Evolutionary conservation across 2,888 invertebrate species (phyloP).

Genomic region (Leptura quadrifasciata): DNA sequence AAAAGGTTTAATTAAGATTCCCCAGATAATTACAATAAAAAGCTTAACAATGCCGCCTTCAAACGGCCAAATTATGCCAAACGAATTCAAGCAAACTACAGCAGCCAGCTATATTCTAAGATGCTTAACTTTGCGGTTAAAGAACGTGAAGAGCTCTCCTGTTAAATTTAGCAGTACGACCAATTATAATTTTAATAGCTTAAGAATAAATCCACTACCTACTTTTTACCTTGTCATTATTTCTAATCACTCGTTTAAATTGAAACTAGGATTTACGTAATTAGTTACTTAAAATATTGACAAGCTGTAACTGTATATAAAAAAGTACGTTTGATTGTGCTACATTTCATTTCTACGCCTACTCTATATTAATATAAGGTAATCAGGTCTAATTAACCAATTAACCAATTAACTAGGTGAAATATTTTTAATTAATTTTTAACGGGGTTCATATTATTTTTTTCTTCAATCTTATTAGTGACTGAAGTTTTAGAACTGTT

Average conservation of each 20-base stretch:
- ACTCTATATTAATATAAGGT: no score
- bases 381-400: no score
- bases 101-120: conserved; percentile 33
- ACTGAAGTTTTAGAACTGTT: no score
- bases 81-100: conserved; percentile 43
- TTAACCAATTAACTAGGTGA: no score
- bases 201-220: not conserved
- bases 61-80: conserved; percentile 52
- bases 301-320: no score
- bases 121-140: conserved; percentile 39
- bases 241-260: not conserved
- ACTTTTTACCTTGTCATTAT: conserved; percentile 19
- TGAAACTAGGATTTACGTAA: not conserved
- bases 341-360: no score
- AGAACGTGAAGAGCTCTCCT: conserved; percentile 23
- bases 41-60: conserved; percentile 54
- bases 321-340: no score
- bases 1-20: conserved; percentile 55
- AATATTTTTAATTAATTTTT: no score
- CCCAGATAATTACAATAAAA: conserved; percentile 55
- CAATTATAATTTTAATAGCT: conserved; percentile 40
- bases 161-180: conserved; percentile 16
- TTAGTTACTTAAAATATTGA: no score
- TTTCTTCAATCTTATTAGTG: no score
- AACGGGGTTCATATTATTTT: no score